A percentile compares a stretch with the other conserved stretches of the same genome.
Conservation (phyloP, 2,797 vertebrate genomes). For the Atherinosoma microstoma region DNA sequence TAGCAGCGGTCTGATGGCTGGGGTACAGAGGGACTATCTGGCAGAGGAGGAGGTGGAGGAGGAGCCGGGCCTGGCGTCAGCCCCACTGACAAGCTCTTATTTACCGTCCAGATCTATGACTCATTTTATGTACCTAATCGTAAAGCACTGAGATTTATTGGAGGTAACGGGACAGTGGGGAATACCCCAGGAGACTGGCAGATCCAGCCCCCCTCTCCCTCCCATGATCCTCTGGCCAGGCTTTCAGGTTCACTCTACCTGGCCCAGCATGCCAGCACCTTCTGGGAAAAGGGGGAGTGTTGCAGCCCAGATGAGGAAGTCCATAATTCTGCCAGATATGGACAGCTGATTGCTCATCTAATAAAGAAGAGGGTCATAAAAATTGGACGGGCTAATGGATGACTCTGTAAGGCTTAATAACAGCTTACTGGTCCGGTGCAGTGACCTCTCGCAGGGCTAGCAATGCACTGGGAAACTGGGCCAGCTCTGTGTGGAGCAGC, state of each 20-base stretch:
- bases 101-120: conserved; percentile 87
- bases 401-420: conserved; percentile 76
- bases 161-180: conserved; percentile 80
- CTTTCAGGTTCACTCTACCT: conserved; percentile 64
- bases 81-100: conserved; percentile 85
- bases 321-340: conserved; percentile 76
- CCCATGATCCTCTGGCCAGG: conserved; percentile 18
- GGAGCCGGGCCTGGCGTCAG: conserved; percentile 78
- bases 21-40: conserved; percentile 72
- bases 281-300: conserved; percentile 57
- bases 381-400: conserved; percentile 77
- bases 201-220: conserved; percentile 53
- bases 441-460: conserved; percentile 65
- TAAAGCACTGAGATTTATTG: conserved; percentile 88
- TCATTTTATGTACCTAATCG: conserved; percentile 88
- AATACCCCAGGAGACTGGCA: conserved; percentile 81
- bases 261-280: conserved; percentile 46
- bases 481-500: neutral
- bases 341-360: conserved; percentile 78
- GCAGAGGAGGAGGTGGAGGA: conserved; percentile 65
- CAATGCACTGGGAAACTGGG: conserved; percentile 35
- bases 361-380: conserved; percentile 79
- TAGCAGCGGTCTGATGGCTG: conserved; percentile 76
- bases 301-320: conserved; percentile 50
- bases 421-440: conserved; percentile 71